Evolutionary conservation across 2,888 invertebrate genomes (phyloP).

Genomic region (Torymus auratus): DNA sequence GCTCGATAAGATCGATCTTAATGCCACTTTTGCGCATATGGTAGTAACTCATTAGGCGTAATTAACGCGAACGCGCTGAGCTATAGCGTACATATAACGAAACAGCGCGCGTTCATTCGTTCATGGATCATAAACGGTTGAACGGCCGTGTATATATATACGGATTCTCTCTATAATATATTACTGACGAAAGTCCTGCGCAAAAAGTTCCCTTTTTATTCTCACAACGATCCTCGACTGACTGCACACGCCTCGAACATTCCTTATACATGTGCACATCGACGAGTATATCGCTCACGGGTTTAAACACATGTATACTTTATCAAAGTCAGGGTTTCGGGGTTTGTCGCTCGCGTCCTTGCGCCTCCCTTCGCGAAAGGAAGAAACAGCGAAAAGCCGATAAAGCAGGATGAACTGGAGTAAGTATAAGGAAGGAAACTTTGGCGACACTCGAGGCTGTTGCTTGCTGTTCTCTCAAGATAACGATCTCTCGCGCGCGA

Average conservation of each 20-base stretch:
- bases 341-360: conserved; percentile 31
- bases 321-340: conserved; percentile 46
- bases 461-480: neutral
- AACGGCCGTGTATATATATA: conserved; percentile 13
- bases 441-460: conserved; percentile 7
- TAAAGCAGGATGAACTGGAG: too few species aligned
- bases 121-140: conserved; percentile 35
- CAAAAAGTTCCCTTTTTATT: neutral
- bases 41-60: conserved; percentile 14
- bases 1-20: conserved; percentile 26
- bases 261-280: too few species aligned
- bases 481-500: conserved; percentile 3
- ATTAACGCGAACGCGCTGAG: conserved; percentile 18
- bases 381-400: too few species aligned
- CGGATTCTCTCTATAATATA: too few species aligned
- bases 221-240: too few species aligned
- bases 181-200: neutral
- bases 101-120: neutral
- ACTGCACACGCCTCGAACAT: too few species aligned
- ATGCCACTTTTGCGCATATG: conserved; percentile 2
- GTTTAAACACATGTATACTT: neutral
- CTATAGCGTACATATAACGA: neutral
- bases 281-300: too few species aligned
- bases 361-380: neutral
- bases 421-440: conserved; percentile 12